phyloP scores from a whole-genome alignment of 2,888 invertebrate species.

The Saturnia japonica region DNA sequence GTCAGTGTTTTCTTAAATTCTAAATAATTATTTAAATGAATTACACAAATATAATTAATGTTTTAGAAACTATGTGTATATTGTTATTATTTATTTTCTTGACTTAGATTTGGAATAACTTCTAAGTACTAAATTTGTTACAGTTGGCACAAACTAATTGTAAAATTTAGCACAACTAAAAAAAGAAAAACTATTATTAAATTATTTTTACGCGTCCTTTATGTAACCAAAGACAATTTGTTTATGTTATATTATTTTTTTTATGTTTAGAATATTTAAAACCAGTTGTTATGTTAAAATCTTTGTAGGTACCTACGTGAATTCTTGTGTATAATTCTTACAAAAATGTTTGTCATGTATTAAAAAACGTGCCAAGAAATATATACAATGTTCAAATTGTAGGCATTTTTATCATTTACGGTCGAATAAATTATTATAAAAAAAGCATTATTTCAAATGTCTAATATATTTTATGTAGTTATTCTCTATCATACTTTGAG shows the following conservation, averaged over 20 bases:
- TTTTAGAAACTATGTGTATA: not conserved
- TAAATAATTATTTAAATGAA: not conserved
- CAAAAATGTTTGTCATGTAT: constrained; percentile 10
- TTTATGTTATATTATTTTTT: constrained; percentile 21
- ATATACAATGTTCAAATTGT: not conserved
- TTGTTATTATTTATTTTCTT: not conserved
- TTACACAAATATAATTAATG: not conserved
- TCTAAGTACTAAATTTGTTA: not conserved
- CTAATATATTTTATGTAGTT: not conserved
- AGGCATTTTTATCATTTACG: not conserved
- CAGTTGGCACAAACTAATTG: not conserved
- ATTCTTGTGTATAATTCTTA: constrained; percentile 21
- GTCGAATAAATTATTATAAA: not conserved
- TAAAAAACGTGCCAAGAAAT: constrained; percentile 13
- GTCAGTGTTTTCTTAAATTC: not conserved
- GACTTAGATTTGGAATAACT: not conserved
- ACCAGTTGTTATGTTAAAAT: not conserved
- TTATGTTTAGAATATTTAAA: constrained; percentile 15
- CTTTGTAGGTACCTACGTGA: constrained; percentile 13
- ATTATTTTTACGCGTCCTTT: constrained; percentile 20
- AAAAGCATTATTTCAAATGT: not conserved
- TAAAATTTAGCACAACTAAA: not conserved
- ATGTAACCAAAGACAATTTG: constrained; percentile 20
- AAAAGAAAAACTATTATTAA: not conserved
- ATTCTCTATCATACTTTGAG: not conserved